A percentile compares a stretch with the other conserved stretches of the same genome.
These are phyloP conservation scores for Brachyopa scutellaris DNA, from an alignment of 2,888 invertebrate genomes.

Conservation along the genomic window DNA sequence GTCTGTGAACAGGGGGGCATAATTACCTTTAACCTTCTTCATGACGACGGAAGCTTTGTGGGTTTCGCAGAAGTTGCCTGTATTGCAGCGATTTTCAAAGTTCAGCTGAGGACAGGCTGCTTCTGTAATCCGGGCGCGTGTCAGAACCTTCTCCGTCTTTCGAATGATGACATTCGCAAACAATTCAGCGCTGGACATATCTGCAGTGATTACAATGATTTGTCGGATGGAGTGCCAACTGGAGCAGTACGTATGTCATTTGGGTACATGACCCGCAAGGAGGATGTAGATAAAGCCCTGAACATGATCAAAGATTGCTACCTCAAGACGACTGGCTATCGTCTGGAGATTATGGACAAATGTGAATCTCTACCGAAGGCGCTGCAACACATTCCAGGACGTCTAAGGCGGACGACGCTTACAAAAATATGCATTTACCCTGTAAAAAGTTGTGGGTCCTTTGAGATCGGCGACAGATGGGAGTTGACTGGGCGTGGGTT, in stretches of 20 bases:
- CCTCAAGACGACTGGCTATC: slow-evolving; percentile 78
- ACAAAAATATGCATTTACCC: slow-evolving; percentile 89
- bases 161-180: slow-evolving; percentile 86
- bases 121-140: slow-evolving; percentile 99
- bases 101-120: slow-evolving; percentile 95
- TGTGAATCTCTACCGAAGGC: slow-evolving; percentile 75
- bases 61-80: slow-evolving; percentile 96
- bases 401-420: slow-evolving; percentile 76
- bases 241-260: slow-evolving; percentile 96
- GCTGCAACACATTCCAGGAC: slow-evolving; percentile 75
- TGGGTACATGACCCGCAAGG: slow-evolving; percentile 92
- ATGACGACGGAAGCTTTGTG: slow-evolving; percentile 89
- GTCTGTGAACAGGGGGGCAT: slow-evolving; percentile 89
- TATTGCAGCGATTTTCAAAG: slow-evolving; percentile 92
- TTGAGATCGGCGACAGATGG: slow-evolving; percentile 87
- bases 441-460: slow-evolving; percentile 94
- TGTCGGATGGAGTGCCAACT: slow-evolving; percentile 93
- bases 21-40: slow-evolving; percentile 93
- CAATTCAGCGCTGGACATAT: slow-evolving; percentile 94
- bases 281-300: slow-evolving; percentile 88
- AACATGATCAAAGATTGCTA: slow-evolving; percentile 90
- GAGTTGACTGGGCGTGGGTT: slow-evolving; percentile 89
- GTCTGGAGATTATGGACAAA: slow-evolving; percentile 74
- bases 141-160: slow-evolving; percentile 88
- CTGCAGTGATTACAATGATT: slow-evolving; percentile 94